Evolutionary conservation across 2,113 vertebrate genomes (phyloP).

Genomic region (Benthochromis sp.): DNA sequence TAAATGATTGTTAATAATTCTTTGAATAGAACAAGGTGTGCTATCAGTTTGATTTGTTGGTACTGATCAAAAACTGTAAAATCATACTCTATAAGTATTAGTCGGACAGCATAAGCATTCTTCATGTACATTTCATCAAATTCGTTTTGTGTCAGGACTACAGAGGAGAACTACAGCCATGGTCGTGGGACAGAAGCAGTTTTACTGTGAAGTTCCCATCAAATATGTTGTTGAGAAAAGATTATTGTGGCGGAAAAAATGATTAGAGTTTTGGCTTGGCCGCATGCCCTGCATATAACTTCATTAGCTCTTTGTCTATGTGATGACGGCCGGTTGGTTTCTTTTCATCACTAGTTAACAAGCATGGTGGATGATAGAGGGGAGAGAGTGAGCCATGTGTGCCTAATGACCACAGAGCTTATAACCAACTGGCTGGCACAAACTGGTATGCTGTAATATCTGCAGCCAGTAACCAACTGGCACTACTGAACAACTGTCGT

Average conservation of each 20-base stretch:
- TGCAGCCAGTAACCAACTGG: constrained; percentile 38
- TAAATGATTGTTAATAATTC: background rate
- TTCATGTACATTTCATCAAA: background rate
- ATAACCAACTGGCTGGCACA: constrained; percentile 32
- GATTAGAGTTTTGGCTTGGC: background rate
- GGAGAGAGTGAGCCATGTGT: constrained; percentile 32
- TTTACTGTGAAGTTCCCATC: background rate
- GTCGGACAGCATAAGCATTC: background rate
- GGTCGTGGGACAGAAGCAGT: background rate
- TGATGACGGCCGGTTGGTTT: background rate
- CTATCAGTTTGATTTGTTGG: background rate
- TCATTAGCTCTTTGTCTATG: background rate
- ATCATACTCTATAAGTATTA: background rate
- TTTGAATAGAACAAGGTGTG: background rate
- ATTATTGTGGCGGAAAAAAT: background rate
- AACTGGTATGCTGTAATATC: constrained; percentile 22
- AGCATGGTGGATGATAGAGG: constrained; percentile 7
- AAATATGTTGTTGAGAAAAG: background rate
- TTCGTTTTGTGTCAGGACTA: background rate
- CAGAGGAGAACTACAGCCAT: background rate
- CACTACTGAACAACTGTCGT: constrained; percentile 27
- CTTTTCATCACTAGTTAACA: background rate
- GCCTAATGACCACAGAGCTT: constrained; percentile 25
- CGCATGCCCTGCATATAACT: background rate
- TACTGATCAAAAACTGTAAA: background rate